A percentile compares a stretch with the other conserved stretches of the same genome.
Evolutionary conservation across 2,797 vertebrate species (phyloP).

Genomic region (Sebastes matsubarae): DNA sequence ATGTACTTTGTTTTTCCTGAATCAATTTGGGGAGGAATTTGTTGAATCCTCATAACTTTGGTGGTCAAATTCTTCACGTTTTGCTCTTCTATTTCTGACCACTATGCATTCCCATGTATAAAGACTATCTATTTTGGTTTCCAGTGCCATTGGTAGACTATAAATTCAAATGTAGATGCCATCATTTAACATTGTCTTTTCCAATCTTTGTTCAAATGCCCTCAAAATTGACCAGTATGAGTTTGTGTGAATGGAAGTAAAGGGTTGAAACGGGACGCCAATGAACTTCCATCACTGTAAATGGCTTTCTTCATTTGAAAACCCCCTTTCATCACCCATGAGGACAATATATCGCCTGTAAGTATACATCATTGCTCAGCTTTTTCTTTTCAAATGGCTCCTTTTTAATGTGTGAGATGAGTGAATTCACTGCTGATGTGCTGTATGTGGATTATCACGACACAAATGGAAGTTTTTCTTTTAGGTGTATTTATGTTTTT

Average conservation of each 20-base stretch:
- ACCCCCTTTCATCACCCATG: background rate
- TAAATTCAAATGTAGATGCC: background rate
- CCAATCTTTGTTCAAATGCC: background rate
- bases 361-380: conserved; percentile 20
- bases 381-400: conserved; percentile 4
- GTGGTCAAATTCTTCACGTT: conserved; percentile 33
- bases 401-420: conserved; percentile 32
- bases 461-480: conserved; percentile 18
- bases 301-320: conserved; percentile 49
- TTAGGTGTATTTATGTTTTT: conserved; percentile 66
- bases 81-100: conserved; percentile 31
- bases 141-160: conserved; percentile 1
- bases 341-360: conserved; percentile 26
- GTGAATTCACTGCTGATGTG: conserved; percentile 24
- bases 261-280: background rate
- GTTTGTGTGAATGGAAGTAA: background rate
- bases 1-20: conserved; percentile 69
- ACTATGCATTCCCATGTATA: conserved; percentile 62
- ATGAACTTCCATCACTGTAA: conserved; percentile 43
- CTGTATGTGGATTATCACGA: conserved; percentile 31
- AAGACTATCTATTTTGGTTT: conserved; percentile 19
- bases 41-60: conserved; percentile 40
- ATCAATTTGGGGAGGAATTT: conserved; percentile 45
- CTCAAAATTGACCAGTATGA: conserved; percentile 12
- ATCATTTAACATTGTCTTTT: conserved; percentile 14